Conservation (phyloP, 1,140 invertebrate species). For the Patella vulgata region DNA sequence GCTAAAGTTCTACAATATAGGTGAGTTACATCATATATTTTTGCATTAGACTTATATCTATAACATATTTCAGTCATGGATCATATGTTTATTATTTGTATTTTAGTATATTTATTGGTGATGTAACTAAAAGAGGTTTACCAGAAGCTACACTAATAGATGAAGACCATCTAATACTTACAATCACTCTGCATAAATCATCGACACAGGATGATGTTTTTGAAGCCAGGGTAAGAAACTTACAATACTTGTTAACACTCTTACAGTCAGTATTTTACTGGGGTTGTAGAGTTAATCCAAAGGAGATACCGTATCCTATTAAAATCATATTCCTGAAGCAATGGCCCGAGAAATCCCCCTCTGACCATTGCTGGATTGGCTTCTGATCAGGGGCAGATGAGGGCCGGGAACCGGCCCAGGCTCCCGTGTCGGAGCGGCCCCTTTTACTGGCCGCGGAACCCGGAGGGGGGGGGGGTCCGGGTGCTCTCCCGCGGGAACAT, state of each 20-base stretch:
- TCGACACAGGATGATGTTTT: neutral
- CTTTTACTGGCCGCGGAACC: too few relatives aligned
- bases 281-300: neutral
- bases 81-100: neutral
- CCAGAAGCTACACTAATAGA: neutral
- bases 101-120: conserved; percentile 4
- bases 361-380: too few relatives aligned
- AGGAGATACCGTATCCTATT: too few relatives aligned
- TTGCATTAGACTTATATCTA: neutral
- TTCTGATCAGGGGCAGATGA: too few relatives aligned
- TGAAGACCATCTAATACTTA: neutral
- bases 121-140: neutral
- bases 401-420: too few relatives aligned
- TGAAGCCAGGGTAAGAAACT: too few relatives aligned
- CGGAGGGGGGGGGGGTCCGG: too few relatives aligned
- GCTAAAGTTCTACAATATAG: conserved; percentile 29
- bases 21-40: conserved; percentile 7
- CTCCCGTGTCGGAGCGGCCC: too few relatives aligned
- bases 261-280: too few relatives aligned
- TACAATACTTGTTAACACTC: neutral
- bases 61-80: neutral
- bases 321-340: too few relatives aligned
- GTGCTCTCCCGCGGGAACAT: too few relatives aligned
- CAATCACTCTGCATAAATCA: neutral
- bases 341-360: too few relatives aligned